Evolutionary conservation across 2,797 vertebrate genomes (phyloP).

Genomic region (Sebastes iracundus): DNA sequence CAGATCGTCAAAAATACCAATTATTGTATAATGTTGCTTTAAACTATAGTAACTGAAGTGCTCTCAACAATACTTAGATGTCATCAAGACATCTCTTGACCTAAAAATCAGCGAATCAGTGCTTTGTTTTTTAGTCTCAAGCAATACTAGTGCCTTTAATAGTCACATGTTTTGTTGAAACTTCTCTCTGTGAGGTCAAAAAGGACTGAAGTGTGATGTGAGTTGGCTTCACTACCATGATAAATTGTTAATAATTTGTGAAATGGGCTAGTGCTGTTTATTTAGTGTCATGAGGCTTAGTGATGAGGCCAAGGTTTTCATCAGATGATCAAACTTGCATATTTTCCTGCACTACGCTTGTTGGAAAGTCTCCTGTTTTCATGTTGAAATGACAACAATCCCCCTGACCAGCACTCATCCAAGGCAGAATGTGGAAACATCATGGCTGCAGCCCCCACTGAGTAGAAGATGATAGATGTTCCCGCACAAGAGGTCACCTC

Average conservation of each 20-base stretch:
- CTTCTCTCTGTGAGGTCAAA: too few relatives aligned
- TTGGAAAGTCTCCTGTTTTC: background rate
- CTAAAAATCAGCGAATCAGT: background rate
- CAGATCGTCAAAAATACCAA: too few relatives aligned
- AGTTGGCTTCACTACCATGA: background rate
- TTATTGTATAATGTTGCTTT: background rate
- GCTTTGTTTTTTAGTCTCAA: background rate
- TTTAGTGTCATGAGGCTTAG: background rate
- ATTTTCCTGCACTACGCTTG: background rate
- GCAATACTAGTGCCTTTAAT: background rate
- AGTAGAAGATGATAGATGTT: slow-evolving; percentile 17
- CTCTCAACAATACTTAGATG: background rate
- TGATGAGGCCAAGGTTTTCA: background rate
- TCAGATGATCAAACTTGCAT: background rate
- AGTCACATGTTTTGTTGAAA: background rate
- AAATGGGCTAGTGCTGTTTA: background rate
- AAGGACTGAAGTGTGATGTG: background rate
- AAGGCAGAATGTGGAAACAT: background rate
- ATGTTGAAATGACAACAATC: slow-evolving; percentile 4
- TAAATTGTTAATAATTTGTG: background rate
- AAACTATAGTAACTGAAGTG: background rate
- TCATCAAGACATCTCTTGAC: background rate
- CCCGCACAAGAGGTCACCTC: slow-evolving; percentile 13
- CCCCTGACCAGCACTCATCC: background rate
- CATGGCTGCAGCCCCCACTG: background rate